phyloP scores from a whole-genome alignment of 2,113 vertebrate species.

The Apus apus region DNA sequence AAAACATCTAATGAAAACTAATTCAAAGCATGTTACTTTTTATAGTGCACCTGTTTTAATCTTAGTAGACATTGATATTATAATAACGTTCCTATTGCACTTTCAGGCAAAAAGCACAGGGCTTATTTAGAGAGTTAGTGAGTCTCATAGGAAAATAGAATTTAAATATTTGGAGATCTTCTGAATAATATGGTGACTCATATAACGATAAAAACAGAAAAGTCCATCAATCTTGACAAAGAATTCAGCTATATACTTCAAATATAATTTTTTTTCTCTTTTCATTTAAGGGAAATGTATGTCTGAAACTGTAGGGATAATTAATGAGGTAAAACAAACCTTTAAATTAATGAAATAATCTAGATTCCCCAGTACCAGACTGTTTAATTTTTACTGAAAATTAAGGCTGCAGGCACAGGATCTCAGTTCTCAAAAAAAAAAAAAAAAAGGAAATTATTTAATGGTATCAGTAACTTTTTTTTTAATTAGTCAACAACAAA shows the following conservation, averaged over 20 bases:
- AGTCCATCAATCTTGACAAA: background rate
- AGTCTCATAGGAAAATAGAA: background rate
- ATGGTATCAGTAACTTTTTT: background rate
- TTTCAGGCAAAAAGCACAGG: background rate
- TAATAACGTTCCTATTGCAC: background rate
- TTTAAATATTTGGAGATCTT: background rate
- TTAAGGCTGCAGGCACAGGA: background rate
- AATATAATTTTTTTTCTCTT: background rate
- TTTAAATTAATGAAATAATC: conserved; percentile 11
- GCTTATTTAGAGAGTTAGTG: background rate
- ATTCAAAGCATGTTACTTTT: background rate
- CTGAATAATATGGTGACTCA: background rate
- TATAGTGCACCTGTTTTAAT: background rate
- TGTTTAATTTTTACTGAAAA: conserved; percentile 26
- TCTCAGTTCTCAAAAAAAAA: background rate
- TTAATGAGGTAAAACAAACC: background rate
- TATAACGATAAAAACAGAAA: background rate
- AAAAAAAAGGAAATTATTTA: background rate
- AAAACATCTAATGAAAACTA: background rate
- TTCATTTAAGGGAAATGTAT: background rate
- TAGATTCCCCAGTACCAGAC: background rate
- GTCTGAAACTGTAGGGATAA: background rate
- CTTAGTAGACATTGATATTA: too few relatives aligned
- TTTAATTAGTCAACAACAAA: conserved; percentile 10
- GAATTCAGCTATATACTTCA: background rate